Conservation (phyloP, 2,113 vertebrate genomes). For the Lipophrys pholis region DNA sequence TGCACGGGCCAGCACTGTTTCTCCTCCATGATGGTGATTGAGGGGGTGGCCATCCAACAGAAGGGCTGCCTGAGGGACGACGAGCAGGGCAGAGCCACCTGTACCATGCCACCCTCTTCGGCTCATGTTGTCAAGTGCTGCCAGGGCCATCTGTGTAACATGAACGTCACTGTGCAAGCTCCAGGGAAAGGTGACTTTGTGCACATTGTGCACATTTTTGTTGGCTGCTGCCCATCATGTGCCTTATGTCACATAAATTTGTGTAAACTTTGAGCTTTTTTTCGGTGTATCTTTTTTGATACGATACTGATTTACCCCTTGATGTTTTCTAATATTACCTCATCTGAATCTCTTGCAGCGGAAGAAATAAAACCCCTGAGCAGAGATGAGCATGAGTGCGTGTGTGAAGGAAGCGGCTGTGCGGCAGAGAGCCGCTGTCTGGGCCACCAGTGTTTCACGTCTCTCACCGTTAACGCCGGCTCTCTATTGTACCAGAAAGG, state of each 20-base stretch:
- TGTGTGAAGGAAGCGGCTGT: conserved; percentile 95
- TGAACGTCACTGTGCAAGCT: conserved; percentile 91
- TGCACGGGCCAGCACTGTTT: conserved; percentile 96
- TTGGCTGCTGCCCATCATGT: conserved; percentile 20
- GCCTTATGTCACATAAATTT: conserved; percentile 25
- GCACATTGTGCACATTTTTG: conserved; percentile 46
- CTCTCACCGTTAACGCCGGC: conserved; percentile 89
- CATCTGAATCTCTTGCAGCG: conserved; percentile 76
- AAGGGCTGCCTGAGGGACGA: conserved; percentile 97
- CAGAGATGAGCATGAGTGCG: conserved; percentile 90
- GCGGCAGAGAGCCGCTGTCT: conserved; percentile 88
- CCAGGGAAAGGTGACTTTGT: conserved; percentile 87
- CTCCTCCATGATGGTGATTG: conserved; percentile 89
- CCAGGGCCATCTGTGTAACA: conserved; percentile 95
- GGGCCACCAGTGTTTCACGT: conserved; percentile 95
- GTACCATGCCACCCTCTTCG: conserved; percentile 89
- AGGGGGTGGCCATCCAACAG: conserved; percentile 88
- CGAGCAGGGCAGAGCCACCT: conserved; percentile 91
- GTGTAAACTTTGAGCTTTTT: neutral
- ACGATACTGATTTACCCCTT: too few species aligned
- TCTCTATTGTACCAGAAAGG: conserved; percentile 92
- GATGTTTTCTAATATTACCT: too few species aligned
- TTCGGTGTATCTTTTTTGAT: too few species aligned
- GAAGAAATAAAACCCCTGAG: conserved; percentile 82
- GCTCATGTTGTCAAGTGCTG: conserved; percentile 93